phyloP scores from a whole-genome alignment of 2,113 vertebrate species.

The Xenotilapia leptura region DNA sequence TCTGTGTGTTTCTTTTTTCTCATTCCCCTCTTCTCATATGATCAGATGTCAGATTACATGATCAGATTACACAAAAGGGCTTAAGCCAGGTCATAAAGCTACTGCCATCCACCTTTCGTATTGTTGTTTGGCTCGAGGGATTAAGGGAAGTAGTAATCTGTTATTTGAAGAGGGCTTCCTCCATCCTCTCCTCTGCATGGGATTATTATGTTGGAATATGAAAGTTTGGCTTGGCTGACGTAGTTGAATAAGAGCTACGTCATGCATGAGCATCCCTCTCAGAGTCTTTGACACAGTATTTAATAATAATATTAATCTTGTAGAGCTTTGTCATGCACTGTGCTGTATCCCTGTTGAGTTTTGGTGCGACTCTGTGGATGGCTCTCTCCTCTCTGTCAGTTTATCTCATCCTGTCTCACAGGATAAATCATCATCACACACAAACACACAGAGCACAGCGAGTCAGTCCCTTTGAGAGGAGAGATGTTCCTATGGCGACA shows the following conservation, averaged over 20 bases:
- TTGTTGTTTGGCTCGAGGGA: conserved; percentile 48
- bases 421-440: background rate
- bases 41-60: conserved; percentile 40
- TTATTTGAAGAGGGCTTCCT: conserved; percentile 27
- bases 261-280: background rate
- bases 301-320: background rate
- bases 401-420: background rate
- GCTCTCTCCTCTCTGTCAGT: background rate
- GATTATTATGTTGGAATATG: conserved; percentile 33
- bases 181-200: conserved; percentile 11
- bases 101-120: conserved; percentile 40
- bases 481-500: conserved; percentile 53
- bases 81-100: conserved; percentile 30
- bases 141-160: conserved; percentile 56
- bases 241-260: background rate
- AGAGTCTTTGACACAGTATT: background rate
- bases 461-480: background rate
- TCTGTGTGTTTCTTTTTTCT: background rate
- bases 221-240: conserved; percentile 10
- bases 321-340: background rate
- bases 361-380: background rate
- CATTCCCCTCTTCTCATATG: background rate
- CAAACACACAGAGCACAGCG: background rate
- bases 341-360: background rate
- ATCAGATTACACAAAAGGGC: conserved; percentile 41